Evolutionary conservation across 2,113 vertebrate species (phyloP).

Genomic region (Apus apus): DNA sequence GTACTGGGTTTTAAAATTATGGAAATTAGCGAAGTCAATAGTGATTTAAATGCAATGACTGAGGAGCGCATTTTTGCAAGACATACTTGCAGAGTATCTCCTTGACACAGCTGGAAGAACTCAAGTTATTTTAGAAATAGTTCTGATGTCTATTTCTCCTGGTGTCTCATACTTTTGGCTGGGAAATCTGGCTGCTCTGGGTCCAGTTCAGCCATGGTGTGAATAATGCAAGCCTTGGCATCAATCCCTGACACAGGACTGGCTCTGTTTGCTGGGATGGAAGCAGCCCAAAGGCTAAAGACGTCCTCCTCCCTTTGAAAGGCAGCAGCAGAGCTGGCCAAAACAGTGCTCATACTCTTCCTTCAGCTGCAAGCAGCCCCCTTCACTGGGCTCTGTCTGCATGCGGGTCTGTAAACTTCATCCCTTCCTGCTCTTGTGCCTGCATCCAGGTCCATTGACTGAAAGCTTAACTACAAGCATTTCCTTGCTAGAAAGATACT

Average conservation of each 20-base stretch:
- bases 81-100: neutral
- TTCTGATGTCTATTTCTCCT: neutral
- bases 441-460: neutral
- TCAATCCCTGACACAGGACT: neutral
- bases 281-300: neutral
- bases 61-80: neutral
- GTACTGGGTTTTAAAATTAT: neutral
- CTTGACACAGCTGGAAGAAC: neutral
- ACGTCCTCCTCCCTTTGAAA: neutral
- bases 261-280: neutral
- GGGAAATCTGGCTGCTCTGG: neutral
- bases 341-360: neutral
- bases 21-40: neutral
- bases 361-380: neutral
- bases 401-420: neutral
- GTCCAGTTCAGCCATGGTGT: neutral
- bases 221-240: neutral
- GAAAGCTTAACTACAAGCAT: neutral
- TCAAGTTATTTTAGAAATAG: neutral
- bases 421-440: neutral
- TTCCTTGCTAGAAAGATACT: neutral
- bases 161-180: neutral
- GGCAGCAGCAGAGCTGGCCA: neutral
- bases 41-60: neutral
- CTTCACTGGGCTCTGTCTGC: neutral